Base-by-base conservation (phyloP, 2,113 vertebrate genomes). In the Tyrannus savana region DNA sequence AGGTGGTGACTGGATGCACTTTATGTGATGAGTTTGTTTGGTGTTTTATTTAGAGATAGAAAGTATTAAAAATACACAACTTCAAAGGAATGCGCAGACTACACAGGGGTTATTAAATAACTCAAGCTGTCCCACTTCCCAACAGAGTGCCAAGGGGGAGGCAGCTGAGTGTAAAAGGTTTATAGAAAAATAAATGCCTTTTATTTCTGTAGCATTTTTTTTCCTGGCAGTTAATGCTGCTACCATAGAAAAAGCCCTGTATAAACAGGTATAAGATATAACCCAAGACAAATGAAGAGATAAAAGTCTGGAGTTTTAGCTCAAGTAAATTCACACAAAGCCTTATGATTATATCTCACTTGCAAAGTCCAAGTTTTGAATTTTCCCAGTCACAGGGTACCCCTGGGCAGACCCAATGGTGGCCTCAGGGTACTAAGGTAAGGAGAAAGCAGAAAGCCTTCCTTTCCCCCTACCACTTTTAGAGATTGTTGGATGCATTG, bases 21-120 rank as follows among this genome's bases (percentile, higher is more conserved):
- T 93, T 80, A 35, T 55, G n/a, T 69, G 46, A 42, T 60, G 67
- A 79, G 12, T 46, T 85, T 84, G 42, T 87, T 66, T 82, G 31
- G 71, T 49, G 66, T 79, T 95, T 82, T 95, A 62, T 93, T 94
- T 91, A 76, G 47, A 73, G 74, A 52, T 7, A 76, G 66, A 83
- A 68, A 68, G 18, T 80, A 73, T 90, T 94, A 86, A 50, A 88
- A 76, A 85, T 41, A 66, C 31, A 83, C 39, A 83, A 39, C 55
- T 81, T 82, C 82, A 87, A 91, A 91, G 53, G 75, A 78, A 66
- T 25, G 49, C 79, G 66, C 14, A 56, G 28, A 60, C 58, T 82
- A 21, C 1, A 1, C 30, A 39, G 53, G 24, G 37, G 13, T 91
- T 87, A 46, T 85, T 83, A 69, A 74, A 79, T 85, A 87, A 83